Evolutionary conservation across 2,797 vertebrate species (phyloP).

Genomic region (Rhabdophis nuchalis): DNA sequence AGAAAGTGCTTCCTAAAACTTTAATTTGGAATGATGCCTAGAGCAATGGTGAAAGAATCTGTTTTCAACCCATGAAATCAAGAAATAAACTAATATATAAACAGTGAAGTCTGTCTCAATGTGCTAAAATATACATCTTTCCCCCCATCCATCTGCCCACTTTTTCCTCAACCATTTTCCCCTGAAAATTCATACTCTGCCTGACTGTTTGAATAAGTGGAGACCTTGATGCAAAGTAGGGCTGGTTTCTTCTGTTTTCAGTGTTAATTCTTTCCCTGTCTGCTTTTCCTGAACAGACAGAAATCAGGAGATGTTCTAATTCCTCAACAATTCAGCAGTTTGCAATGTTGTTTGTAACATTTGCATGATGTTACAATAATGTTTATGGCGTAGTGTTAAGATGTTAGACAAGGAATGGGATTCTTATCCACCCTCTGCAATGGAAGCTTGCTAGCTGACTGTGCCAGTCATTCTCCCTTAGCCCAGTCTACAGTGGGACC

Average conservation of each 20-base stretch:
- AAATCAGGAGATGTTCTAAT: neutral
- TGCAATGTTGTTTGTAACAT: neutral
- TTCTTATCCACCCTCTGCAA: neutral
- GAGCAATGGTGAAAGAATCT: neutral
- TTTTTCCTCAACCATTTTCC: neutral
- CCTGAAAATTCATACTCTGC: neutral
- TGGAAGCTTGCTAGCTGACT: neutral
- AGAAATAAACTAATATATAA: neutral
- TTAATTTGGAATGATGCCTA: neutral
- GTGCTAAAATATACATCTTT: neutral
- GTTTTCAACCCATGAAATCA: neutral
- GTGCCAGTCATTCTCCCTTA: neutral
- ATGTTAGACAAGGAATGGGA: neutral
- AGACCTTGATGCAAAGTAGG: neutral
- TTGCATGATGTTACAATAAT: neutral
- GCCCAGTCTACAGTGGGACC: neutral
- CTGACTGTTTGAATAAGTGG: neutral
- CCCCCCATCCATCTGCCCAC: neutral
- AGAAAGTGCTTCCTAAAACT: neutral
- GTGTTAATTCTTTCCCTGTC: neutral
- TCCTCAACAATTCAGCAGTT: neutral
- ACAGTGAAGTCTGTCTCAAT: neutral
- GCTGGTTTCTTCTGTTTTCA: neutral
- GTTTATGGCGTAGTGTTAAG: neutral
- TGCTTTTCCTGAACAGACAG: neutral